Percentiles rank a stretch among this genome's conserved stretches.
Conservation (phyloP, 2,888 invertebrate species). For the Drosophila putrida region DNA sequence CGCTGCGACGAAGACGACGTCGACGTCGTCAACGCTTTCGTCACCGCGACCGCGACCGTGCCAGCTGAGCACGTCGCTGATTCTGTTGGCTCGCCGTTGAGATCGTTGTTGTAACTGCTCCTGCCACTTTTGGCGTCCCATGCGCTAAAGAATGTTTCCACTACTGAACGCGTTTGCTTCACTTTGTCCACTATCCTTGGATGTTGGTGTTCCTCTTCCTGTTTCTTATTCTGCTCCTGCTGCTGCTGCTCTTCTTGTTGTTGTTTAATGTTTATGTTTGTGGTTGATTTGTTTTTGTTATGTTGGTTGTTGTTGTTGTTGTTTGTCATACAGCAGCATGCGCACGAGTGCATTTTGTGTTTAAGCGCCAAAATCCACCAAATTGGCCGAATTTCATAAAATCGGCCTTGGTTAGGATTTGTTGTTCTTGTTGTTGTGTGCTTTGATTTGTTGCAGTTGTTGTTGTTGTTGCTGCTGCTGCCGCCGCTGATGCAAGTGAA, state of each 20-base stretch:
- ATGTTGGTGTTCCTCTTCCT: background rate
- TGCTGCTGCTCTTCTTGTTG: conserved; percentile 19
- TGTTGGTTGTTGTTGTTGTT: conserved; percentile 43
- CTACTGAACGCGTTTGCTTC: conserved; percentile 22
- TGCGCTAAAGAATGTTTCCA: conserved; percentile 36
- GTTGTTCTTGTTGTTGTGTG: conserved; percentile 13
- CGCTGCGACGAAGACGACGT: conserved; percentile 56
- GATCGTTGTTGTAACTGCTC: conserved; percentile 65
- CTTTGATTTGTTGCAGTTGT: conserved; percentile 1
- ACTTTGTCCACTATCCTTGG: conserved; percentile 8
- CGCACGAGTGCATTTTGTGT: conserved; percentile 83
- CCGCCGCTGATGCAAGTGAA: conserved; percentile 18
- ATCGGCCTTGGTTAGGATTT: conserved; percentile 62
- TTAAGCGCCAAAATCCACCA: conserved; percentile 64
- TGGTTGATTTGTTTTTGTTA: conserved; percentile 49
- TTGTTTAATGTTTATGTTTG: conserved; percentile 22
- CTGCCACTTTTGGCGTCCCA: conserved; percentile 48
- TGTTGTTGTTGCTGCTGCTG: conserved; percentile 6
- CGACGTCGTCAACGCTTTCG: conserved; percentile 64
- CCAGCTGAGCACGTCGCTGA: conserved; percentile 61
- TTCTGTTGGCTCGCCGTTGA: conserved; percentile 63
- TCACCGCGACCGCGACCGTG: conserved; percentile 67
- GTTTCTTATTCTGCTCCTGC: too few relatives aligned
- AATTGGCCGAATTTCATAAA: conserved; percentile 58
- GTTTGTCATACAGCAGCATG: conserved; percentile 71